These are phyloP conservation scores for Dendrocincla tyrannina DNA, from an alignment of 2,797 vertebrate species.

Conservation along the genomic window DNA sequence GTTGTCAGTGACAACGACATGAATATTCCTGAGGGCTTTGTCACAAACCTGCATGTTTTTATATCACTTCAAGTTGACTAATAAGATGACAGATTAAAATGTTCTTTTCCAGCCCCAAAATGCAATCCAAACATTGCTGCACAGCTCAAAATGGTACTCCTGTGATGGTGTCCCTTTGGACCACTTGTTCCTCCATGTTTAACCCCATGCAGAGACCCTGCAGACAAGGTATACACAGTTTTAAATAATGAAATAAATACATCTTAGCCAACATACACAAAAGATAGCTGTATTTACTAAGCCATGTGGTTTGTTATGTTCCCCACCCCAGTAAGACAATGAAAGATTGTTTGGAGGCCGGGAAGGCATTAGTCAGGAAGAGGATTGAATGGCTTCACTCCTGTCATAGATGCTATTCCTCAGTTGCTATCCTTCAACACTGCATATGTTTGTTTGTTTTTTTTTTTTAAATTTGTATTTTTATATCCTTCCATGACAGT, in stretches of 20 bases:
- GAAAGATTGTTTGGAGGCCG: not conserved
- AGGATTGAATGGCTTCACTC: not conserved
- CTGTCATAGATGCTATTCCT: not conserved
- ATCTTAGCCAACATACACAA: not conserved
- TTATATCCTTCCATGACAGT: not conserved
- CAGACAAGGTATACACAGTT: not conserved
- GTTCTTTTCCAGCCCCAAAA: not conserved
- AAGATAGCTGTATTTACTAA: not conserved
- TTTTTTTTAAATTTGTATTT: not conserved
- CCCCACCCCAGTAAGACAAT: not conserved
- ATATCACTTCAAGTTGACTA: not conserved
- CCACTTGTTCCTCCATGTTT: not conserved
- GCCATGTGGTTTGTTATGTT: not conserved
- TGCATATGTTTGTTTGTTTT: not conserved
- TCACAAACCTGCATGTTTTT: not conserved
- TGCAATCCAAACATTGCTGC: not conserved
- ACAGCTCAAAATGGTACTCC: not conserved
- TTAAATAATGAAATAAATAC: not conserved
- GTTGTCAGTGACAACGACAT: not conserved
- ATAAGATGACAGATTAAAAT: not conserved
- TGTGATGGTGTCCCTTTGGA: not conserved
- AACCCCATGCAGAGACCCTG: not conserved
- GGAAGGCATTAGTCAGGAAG: not conserved
- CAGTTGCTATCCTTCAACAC: not conserved
- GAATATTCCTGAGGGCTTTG: constrained; percentile 4